Evolutionary conservation across 2,797 vertebrate species (phyloP), one percentile per base, ranked within the genome.

Genomic region (Cirrhinus molitorella): DNA sequence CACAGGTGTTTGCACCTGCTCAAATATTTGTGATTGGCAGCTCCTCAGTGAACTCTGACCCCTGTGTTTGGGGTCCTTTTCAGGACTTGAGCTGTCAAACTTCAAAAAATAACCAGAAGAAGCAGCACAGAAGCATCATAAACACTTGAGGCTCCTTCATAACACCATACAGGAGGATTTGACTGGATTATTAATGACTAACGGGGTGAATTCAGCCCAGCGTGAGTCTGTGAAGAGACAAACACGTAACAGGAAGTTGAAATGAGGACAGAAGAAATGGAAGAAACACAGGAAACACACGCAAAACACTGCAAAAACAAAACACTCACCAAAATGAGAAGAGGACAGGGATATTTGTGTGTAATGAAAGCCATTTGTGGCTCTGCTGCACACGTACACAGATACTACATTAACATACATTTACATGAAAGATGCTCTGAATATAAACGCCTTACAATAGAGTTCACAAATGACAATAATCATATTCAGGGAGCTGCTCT

Each of bases 21-120:
- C 63, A 40, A 5, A 21, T 47, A 25, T 66, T 25, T n/a, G 49
- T 78, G 79, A 74, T 28, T 59, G 83, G 70, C 73, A 43, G 67
- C 37, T 77, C 66, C 71, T 66, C 19, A 16, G 53, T 71, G 74
- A 81, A 55, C 57, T 49, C 51, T 55, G 47, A 67, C 65, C 70
- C 66, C 57, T 21, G 51, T 53, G 19, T 53, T 53, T 53, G 40
- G 9, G 40, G 9, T 51, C 49, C 17, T 17, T 17, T 5, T 17
- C 14, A 51, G 19, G 49, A 51, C 19, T n/a, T n/a, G 10, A 10
- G 31, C 11, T 67, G 65, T n/a, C 34, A 40, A 67, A 21, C 65
- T 67, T n/a, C 3, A 55, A 25, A 43, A 23, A 45, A 23, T 5
- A 11, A 37, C 10, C 0, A 5, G 13, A 28, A n/a, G 10, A 3